A percentile compares a stretch with the other conserved stretches of the same genome.
phyloP scores from a whole-genome alignment of 2,113 vertebrate genomes.

The Nycticryphes semicollaris region DNA sequence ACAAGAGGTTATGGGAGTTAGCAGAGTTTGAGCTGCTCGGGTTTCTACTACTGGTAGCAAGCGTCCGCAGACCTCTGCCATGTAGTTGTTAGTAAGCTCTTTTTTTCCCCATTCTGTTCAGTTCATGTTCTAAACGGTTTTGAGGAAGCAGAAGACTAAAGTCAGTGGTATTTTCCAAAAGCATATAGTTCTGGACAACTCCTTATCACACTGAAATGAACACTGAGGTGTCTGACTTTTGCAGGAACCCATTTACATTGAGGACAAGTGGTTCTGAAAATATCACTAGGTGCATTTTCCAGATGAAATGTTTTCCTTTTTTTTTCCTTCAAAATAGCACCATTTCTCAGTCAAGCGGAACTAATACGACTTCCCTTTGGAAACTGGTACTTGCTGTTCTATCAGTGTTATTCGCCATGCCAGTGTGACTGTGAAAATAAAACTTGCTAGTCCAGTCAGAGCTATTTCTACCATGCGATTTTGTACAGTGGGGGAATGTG shows the following conservation, averaged over 20 bases:
- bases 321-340: neutral
- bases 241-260: neutral
- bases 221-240: neutral
- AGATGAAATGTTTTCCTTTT: neutral
- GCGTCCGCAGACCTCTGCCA: neutral
- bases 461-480: neutral
- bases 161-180: neutral
- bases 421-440: neutral
- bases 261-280: neutral
- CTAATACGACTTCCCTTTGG: neutral
- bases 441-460: neutral
- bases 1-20: neutral
- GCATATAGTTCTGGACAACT: neutral
- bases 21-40: neutral
- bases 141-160: neutral
- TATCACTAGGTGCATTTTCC: neutral
- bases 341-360: neutral
- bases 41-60: neutral
- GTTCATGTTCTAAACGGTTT: neutral
- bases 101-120: neutral
- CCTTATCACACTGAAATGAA: neutral
- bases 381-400: neutral
- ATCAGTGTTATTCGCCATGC: neutral
- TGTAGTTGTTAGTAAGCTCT: neutral
- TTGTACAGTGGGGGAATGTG: neutral